Evolutionary conservation across 2,797 vertebrate genomes (phyloP).

Genomic region (Brotula barbata): DNA sequence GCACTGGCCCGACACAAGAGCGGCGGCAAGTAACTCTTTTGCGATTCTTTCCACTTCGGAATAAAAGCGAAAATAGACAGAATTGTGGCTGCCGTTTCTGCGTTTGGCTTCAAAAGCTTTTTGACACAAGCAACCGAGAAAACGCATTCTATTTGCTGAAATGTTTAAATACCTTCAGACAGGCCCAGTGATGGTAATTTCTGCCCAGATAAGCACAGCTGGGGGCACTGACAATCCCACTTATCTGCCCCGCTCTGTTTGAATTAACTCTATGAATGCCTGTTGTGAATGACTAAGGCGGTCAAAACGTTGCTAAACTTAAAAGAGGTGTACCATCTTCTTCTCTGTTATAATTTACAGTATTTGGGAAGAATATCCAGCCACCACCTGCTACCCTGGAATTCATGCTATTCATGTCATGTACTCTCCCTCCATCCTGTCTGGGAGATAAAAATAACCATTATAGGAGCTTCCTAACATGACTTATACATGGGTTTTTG

Average conservation of each 20-base stretch:
- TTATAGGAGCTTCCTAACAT: slow-evolving; percentile 22
- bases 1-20: slow-evolving; percentile 25
- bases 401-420: slow-evolving; percentile 28
- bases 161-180: slow-evolving; percentile 60
- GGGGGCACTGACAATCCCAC: slow-evolving; percentile 49
- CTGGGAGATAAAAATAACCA: slow-evolving; percentile 45
- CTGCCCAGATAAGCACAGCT: slow-evolving; percentile 67
- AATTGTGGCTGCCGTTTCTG: slow-evolving; percentile 2
- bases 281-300: no score
- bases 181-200: slow-evolving; percentile 61
- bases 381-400: not conserved
- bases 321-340: no score
- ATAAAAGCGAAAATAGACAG: slow-evolving; percentile 35
- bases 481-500: slow-evolving; percentile 20
- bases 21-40: slow-evolving; percentile 21
- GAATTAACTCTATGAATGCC: slow-evolving; percentile 53
- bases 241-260: slow-evolving; percentile 37
- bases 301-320: slow-evolving; percentile 29
- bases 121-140: slow-evolving; percentile 10
- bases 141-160: slow-evolving; percentile 33
- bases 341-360: no score
- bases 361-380: slow-evolving; percentile 12
- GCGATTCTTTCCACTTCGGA: slow-evolving; percentile 35
- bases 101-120: slow-evolving; percentile 11
- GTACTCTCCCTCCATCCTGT: slow-evolving; percentile 36